Evolutionary conservation across 2,888 invertebrate genomes (phyloP), one percentile per base, ranked within the genome.

Genomic region (Cephus rjabovi): DNA sequence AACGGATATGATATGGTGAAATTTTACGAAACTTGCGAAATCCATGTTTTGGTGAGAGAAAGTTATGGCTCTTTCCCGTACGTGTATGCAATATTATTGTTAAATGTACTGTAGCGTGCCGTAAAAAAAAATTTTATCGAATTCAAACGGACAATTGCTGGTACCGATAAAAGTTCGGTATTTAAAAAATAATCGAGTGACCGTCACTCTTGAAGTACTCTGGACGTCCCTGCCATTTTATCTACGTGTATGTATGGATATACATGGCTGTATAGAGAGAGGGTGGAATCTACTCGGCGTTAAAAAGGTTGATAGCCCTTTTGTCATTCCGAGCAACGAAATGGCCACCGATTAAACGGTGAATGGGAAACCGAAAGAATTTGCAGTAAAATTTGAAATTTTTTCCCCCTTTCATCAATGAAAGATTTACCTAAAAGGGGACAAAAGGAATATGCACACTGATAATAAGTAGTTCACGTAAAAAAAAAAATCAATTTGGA

Each of bases 241-340:
- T 56, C 23, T 56, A 2, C 40, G 1, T 23, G 15, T 6, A 40
- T 12, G 37, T 37, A 15, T 23, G 23, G 23, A 56, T 40, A 40
- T 56, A 56, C 9, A 0, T 56, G 23, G 56, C 2, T 23, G 23
- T 6, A 56, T 2, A 56, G 23, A 23, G 40, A 40, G 56, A 56
- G 56, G 1, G 9, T 23, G 56, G 56, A 56, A 6, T 23, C 23
- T 9, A 56, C 23, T 56, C 9, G 23, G 23, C 56, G 56, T 56
- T 71, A 71, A 71, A 70, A 71, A 71, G 33, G 71, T 71, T 31
- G 30, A 71, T 71, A 23, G 31, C 71, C n/a, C 71, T 71, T 71
- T 71, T 23, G 71, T 31, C 71, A 71, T 23, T 31, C 6, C 71
- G 12, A 6, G 12, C 15, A 71, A 71, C 31, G 71, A 11, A 34